Evolutionary conservation across 2,113 vertebrate species (phyloP).

Genomic region (Anhinga rufa): DNA sequence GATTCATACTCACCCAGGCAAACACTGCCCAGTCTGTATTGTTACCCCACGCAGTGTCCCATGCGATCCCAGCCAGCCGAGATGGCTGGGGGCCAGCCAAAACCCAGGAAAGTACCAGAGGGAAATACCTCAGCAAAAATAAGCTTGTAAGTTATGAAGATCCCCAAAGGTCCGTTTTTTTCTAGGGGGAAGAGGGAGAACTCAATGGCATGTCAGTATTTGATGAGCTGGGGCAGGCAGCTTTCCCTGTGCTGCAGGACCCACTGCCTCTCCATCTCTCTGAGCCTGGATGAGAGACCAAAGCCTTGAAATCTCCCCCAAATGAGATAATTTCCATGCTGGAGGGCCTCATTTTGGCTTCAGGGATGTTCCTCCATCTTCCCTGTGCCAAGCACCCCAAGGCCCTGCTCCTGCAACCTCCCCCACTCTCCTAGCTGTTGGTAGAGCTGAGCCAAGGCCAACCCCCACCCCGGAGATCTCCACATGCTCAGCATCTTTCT

Average conservation of each 20-base stretch:
- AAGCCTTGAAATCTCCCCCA: neutral
- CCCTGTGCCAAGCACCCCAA: neutral
- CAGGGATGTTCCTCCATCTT: neutral
- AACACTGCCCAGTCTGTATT: fast-evolving
- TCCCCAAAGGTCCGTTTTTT: neutral
- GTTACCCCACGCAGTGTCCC: neutral
- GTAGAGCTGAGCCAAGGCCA: neutral
- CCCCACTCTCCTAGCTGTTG: neutral
- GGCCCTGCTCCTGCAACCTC: neutral
- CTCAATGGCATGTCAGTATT: neutral
- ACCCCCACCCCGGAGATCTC: neutral
- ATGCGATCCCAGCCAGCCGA: fast-evolving
- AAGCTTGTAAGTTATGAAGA: neutral
- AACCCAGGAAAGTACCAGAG: neutral
- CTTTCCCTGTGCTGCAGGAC: neutral
- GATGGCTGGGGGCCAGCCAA: neutral
- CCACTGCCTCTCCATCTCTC: neutral
- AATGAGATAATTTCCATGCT: neutral
- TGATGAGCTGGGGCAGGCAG: fast-evolving
- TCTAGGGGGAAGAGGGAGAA: neutral
- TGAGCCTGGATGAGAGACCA: neutral
- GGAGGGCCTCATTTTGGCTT: neutral
- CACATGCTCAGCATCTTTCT: neutral
- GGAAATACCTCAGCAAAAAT: neutral
- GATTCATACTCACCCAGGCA: neutral